A percentile compares a stretch with the other conserved stretches of the same genome.
Evolutionary conservation across 2,797 vertebrate genomes (phyloP).

Genomic region (Myripristis jacobus): DNA sequence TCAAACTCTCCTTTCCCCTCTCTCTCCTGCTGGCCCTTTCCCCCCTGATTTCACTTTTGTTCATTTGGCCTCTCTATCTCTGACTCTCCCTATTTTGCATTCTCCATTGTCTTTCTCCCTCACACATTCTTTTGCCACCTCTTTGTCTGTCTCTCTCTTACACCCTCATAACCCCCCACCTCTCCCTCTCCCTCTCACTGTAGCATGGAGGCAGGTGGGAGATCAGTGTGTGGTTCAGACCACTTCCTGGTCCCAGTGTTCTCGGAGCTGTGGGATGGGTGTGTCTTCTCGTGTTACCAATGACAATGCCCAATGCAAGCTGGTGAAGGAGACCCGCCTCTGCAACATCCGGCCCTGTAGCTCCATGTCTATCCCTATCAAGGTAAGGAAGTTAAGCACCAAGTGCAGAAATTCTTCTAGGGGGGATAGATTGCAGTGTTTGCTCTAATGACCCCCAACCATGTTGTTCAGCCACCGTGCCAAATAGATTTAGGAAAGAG

Average conservation of each 20-base stretch:
- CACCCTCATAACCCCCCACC: conserved; percentile 6
- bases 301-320: conserved; percentile 85
- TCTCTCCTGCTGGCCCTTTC: conserved; percentile 38
- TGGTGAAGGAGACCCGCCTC: conserved; percentile 86
- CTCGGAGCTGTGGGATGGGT: conserved; percentile 88
- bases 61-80: conserved; percentile 22
- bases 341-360: conserved; percentile 87
- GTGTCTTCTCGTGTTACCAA: conserved; percentile 87
- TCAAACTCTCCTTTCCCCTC: conserved; percentile 54
- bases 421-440: conserved; percentile 23
- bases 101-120: conserved; percentile 1
- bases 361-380: conserved; percentile 80
- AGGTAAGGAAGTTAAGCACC: conserved; percentile 74
- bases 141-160: not conserved
- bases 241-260: conserved; percentile 88
- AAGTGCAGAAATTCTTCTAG: conserved; percentile 32
- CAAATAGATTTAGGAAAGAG: conserved; percentile 60
- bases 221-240: conserved; percentile 83
- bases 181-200: conserved; percentile 26
- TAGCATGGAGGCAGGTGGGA: conserved; percentile 79
- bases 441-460: conserved; percentile 33
- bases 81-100: conserved; percentile 8
- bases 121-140: conserved; percentile 3
- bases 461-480: conserved; percentile 19
- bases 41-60: conserved; percentile 25